phyloP scores from a whole-genome alignment of 2,113 vertebrate genomes.

The Alouatta palliata region DNA sequence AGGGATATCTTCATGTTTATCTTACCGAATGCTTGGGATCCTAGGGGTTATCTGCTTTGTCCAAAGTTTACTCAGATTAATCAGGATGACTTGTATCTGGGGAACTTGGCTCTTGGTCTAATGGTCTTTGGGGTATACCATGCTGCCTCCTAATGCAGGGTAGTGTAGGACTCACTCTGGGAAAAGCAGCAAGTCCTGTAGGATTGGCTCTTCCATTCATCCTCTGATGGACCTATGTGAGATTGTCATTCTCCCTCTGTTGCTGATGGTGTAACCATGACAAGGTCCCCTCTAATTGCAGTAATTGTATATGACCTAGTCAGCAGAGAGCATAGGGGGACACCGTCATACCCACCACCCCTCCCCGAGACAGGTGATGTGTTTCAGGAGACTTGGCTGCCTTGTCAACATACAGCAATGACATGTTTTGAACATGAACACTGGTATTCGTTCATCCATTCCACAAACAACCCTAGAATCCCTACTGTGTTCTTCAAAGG shows the following conservation, averaged over 20 bases:
- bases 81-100: background rate
- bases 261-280: background rate
- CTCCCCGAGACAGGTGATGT: background rate
- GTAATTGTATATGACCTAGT: background rate
- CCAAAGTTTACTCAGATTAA: background rate
- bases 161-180: background rate
- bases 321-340: background rate
- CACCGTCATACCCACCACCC: background rate
- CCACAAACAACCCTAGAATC: too few relatives aligned
- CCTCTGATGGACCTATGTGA: background rate
- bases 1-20: background rate
- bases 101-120: background rate
- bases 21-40: background rate
- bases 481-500: too few relatives aligned
- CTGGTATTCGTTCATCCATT: too few relatives aligned
- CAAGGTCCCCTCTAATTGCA: background rate
- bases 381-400: background rate
- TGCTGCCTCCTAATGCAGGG: background rate
- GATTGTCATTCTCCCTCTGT: background rate
- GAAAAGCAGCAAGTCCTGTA: background rate
- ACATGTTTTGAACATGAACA: too few relatives aligned
- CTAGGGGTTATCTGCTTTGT: background rate
- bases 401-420: background rate
- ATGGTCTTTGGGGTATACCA: background rate
- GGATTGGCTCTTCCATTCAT: background rate